These are phyloP conservation scores for Paraplagusia blochii DNA, from an alignment of 2,113 vertebrate species.

Conservation along the genomic window DNA sequence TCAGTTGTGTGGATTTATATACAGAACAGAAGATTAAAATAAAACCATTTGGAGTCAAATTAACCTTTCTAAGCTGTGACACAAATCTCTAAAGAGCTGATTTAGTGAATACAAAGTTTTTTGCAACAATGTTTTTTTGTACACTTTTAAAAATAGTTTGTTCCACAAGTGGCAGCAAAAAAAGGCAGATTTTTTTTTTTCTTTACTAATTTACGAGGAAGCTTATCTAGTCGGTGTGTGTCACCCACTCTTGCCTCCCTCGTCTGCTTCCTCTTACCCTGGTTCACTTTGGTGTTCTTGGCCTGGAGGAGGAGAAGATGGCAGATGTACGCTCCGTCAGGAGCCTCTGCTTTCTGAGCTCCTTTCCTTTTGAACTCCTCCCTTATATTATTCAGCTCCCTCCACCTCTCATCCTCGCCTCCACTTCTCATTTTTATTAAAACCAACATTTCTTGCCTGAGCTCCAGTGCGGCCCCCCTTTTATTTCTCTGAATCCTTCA, in stretches of 20 bases:
- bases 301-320: slow-evolving; percentile 65
- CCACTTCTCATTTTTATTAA: slow-evolving; percentile 28
- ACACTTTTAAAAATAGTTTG: too few relatives aligned
- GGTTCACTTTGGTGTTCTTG: slow-evolving; percentile 45
- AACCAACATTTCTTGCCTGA: slow-evolving; percentile 19
- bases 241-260: slow-evolving; percentile 16
- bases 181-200: slow-evolving; percentile 27
- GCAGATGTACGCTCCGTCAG: slow-evolving; percentile 71
- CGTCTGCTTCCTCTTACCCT: slow-evolving; percentile 29
- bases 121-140: too few relatives aligned
- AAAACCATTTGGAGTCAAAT: too few relatives aligned
- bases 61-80: too few relatives aligned
- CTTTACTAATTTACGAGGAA: not conserved
- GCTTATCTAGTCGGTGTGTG: slow-evolving; percentile 28
- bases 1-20: too few relatives aligned
- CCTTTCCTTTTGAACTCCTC: slow-evolving; percentile 38
- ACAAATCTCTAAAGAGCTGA: too few relatives aligned
- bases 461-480: too few relatives aligned
- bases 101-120: too few relatives aligned
- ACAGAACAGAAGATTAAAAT: too few relatives aligned
- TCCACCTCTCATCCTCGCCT: slow-evolving; percentile 27
- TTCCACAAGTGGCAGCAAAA: not conserved
- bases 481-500: slow-evolving; percentile 18
- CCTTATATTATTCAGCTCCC: slow-evolving; percentile 31
- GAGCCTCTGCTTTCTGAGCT: slow-evolving; percentile 57